Conservation (phyloP, 2,888 invertebrate genomes). For the Acanthopleura granulata region DNA sequence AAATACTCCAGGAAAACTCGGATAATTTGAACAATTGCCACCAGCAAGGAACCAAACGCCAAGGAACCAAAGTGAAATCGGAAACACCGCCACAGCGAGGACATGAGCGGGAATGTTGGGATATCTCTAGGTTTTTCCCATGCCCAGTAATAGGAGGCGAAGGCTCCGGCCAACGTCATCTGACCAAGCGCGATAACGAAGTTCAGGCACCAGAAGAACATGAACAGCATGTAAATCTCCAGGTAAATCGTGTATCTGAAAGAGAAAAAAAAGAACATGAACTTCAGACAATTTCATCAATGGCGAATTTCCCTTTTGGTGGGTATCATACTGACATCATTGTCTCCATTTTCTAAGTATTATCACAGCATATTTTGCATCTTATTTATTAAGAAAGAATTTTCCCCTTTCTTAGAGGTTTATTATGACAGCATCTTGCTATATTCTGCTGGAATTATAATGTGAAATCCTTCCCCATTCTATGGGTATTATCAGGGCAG, state of each 20-base stretch:
- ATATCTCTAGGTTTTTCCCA: conserved; percentile 80
- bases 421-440: too few species aligned
- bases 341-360: too few species aligned
- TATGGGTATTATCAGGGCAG: too few species aligned
- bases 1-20: conserved; percentile 87
- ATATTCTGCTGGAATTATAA: too few species aligned
- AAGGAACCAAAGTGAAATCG: conserved; percentile 87
- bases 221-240: conserved; percentile 67
- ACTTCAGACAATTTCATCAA: too few species aligned
- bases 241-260: conserved; percentile 60
- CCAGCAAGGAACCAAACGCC: conserved; percentile 91
- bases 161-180: conserved; percentile 86
- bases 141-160: conserved; percentile 90
- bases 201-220: conserved; percentile 88
- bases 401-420: too few species aligned
- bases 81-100: conserved; percentile 74
- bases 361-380: too few species aligned
- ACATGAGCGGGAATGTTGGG: conserved; percentile 86
- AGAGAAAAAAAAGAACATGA: conserved; percentile 9
- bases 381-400: too few species aligned
- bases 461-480: too few species aligned
- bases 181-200: conserved; percentile 89
- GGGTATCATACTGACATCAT: too few species aligned
- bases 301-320: too few species aligned
- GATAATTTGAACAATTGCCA: conserved; percentile 90